A percentile compares a stretch with the other conserved stretches of the same genome.
Evolutionary conservation across 2,797 vertebrate species (phyloP).

Genomic region (Coregonus suidteri): DNA sequence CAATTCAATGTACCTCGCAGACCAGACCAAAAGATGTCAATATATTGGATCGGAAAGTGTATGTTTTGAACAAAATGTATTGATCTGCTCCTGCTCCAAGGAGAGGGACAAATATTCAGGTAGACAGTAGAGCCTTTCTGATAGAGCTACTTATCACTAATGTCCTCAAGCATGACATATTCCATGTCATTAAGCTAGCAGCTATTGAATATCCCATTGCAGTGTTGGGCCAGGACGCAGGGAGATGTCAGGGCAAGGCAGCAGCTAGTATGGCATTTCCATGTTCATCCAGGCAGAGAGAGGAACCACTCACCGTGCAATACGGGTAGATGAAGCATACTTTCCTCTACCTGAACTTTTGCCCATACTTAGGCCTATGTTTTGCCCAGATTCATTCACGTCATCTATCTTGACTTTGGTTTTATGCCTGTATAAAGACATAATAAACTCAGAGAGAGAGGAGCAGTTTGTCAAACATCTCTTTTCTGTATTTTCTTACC

Average conservation of each 20-base stretch:
- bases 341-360: not conserved
- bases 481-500: not conserved
- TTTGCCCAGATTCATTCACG: not conserved
- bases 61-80: no score
- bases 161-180: conserved; percentile 41
- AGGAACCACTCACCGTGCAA: not conserved
- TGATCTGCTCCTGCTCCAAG: not conserved
- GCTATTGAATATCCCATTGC: conserved; percentile 41
- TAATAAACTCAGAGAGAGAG: not conserved
- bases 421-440: not conserved
- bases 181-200: conserved; percentile 41
- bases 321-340: conserved; percentile 12
- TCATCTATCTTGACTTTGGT: not conserved
- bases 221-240: conserved; percentile 27
- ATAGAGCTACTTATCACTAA: conserved; percentile 39
- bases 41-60: no score
- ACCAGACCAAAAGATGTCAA: no score
- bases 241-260: conserved; percentile 18
- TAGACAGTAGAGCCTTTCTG: conserved; percentile 37
- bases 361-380: not conserved
- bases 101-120: conserved; percentile 22
- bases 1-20: no score
- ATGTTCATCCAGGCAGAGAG: conserved; percentile 2
- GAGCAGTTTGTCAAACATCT: not conserved
- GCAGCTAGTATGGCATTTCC: conserved; percentile 16